Percentiles rank a stretch among this genome's conserved stretches.
phyloP scores from a whole-genome alignment of 2,888 invertebrate genomes.

The Nebria brevicollis region DNA sequence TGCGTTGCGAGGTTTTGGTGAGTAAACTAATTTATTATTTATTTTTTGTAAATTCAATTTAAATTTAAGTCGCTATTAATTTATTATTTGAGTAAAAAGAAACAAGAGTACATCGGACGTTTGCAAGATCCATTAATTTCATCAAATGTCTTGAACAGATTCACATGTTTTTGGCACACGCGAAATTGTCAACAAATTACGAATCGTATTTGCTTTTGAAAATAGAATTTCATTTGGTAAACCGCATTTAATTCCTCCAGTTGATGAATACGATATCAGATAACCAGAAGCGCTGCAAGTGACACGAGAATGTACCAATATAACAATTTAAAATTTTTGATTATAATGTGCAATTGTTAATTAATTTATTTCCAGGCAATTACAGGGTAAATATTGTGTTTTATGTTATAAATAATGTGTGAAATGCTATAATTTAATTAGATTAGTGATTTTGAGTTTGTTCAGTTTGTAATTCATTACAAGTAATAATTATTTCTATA shows the following conservation, averaged over 20 bases:
- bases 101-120: slow-evolving; percentile 17
- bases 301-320: background rate
- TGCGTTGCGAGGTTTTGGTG: no score
- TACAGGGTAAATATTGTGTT: background rate
- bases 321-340: background rate
- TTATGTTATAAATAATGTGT: no score
- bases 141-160: slow-evolving; percentile 34
- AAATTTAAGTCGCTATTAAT: background rate
- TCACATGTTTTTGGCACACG: slow-evolving; percentile 11
- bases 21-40: no score
- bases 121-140: slow-evolving; percentile 37
- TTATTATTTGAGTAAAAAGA: background rate
- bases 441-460: no score
- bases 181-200: background rate
- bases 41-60: background rate
- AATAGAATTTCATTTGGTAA: background rate
- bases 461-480: no score
- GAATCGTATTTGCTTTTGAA: background rate
- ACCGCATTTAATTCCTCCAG: background rate
- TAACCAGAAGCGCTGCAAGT: background rate
- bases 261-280: background rate
- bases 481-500: no score
- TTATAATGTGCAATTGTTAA: background rate
- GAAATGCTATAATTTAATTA: no score
- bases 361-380: background rate